Evolutionary conservation across 1,140 invertebrate species (phyloP), one percentile per base, ranked within the genome.

Genomic region (Campoletis sonorensis): DNA sequence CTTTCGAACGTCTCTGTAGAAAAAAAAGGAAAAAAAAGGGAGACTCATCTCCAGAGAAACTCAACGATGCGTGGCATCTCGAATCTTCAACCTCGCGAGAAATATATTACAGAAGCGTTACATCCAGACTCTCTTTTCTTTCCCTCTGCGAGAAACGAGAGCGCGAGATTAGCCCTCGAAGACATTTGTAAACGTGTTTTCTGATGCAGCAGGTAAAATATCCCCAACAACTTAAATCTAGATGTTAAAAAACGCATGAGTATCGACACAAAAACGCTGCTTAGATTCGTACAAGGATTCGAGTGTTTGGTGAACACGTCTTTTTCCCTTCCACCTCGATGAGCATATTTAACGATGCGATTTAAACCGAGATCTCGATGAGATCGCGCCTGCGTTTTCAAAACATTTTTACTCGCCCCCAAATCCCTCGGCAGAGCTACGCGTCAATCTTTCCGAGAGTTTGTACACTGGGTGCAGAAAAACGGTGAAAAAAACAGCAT

Each of bases 261-360:
- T 13, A 13, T 11, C 37, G 37, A 80, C 72, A 67, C 61, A 80
- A 18, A 64, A 16, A 45, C 30, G 49, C 64, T 70, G 21, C 71
- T 51, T 51, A 64, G 26, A 72, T 73, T 30, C 51, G 23, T 27
- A 70, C 45, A 27, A 72, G 40, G 49, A 64, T 68, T 77, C 51
- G 76, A 75, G 68, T 79, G 37, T 61, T 68, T 79, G 40, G 71
- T 51, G 68, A 79, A 82, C 64, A 71, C 61, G 49, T 40, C 33
- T 82, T 80, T 82, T 77, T 13, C 16, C 16, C 16, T 67, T 67
- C 30, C 79, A 40, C 81, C 18, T 70, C 72, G 78, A 61, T 68
- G 58, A 77, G 72, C 30, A 77, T 77, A 82, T 82, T 82, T 80
- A 82, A 82, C 79, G 79, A 80, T 70, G 37, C 79, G 79, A 80